A percentile compares a stretch with the other conserved stretches of the same genome.
Evolutionary conservation across 2,888 invertebrate species (phyloP).

Genomic region (Onchidella celtica): DNA sequence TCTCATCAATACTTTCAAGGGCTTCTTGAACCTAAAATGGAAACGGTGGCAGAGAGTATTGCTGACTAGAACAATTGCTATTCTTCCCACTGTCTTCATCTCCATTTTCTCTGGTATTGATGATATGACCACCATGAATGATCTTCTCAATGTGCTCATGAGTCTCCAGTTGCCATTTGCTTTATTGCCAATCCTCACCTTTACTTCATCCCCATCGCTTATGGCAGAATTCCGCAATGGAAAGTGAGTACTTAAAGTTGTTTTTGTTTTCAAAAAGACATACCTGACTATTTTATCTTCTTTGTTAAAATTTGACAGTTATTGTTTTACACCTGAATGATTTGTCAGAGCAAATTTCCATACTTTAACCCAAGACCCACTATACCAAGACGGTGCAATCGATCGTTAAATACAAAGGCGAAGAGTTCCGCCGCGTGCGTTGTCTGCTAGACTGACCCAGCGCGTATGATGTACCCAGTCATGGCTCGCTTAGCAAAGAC

Average conservation of each 20-base stretch:
- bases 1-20: too few species aligned
- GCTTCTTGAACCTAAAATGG: slow-evolving; percentile 78
- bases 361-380: too few species aligned
- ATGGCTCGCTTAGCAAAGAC: too few species aligned
- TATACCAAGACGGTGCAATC: too few species aligned
- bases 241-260: slow-evolving; percentile 56
- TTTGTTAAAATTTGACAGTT: too few species aligned
- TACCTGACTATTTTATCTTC: not conserved
- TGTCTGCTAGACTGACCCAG: too few species aligned
- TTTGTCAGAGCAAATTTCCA: too few species aligned
- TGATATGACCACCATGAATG: slow-evolving; percentile 90
- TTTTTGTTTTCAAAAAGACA: not conserved
- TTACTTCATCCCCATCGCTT: slow-evolving; percentile 88
- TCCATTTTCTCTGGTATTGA: slow-evolving; percentile 82
- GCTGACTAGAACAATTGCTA: slow-evolving; percentile 91
- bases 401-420: too few species aligned
- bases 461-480: too few species aligned
- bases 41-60: slow-evolving; percentile 89
- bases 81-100: slow-evolving; percentile 83
- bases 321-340: too few species aligned
- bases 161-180: slow-evolving; percentile 93
- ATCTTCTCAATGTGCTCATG: slow-evolving; percentile 92
- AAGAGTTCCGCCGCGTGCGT: too few species aligned
- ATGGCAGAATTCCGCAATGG: slow-evolving; percentile 91
- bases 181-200: slow-evolving; percentile 91